Evolutionary conservation across 2,797 vertebrate genomes (phyloP).

Genomic region (Threskiornis aethiopicus): DNA sequence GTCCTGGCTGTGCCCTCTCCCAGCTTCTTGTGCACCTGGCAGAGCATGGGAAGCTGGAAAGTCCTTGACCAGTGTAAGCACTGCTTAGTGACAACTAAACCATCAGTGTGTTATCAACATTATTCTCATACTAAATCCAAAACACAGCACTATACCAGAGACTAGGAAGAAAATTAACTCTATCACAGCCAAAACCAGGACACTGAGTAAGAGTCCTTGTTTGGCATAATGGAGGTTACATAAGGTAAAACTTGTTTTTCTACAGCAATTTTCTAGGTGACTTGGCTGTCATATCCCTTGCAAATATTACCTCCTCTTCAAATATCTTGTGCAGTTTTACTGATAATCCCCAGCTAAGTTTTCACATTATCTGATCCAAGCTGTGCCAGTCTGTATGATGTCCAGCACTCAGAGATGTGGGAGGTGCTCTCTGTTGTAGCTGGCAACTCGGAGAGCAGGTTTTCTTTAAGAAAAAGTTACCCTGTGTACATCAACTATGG

Average conservation of each 20-base stretch:
- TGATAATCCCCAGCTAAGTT: conserved; percentile 46
- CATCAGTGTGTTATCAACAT: too few species aligned
- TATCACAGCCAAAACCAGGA: too few species aligned
- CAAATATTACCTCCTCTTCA: conserved; percentile 37
- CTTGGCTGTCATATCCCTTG: not conserved
- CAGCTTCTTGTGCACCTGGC: too few species aligned
- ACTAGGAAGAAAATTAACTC: too few species aligned
- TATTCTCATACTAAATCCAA: too few species aligned
- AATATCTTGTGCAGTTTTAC: conserved; percentile 16
- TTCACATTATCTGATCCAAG: conserved; percentile 52
- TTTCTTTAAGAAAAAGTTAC: not conserved
- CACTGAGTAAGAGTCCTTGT: conserved; percentile 1
- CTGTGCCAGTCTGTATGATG: conserved; percentile 23
- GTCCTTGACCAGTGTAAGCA: too few species aligned
- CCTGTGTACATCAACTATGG: not conserved
- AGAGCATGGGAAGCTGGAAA: too few species aligned
- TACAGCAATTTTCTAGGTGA: conserved; percentile 7
- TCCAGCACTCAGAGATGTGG: not conserved
- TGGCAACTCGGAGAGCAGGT: not conserved
- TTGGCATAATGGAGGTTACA: conserved; percentile 20
- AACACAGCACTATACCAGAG: too few species aligned
- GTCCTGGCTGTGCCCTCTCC: too few species aligned
- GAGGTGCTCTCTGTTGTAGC: not conserved
- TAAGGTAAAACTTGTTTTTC: conserved; percentile 42
- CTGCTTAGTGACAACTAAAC: too few species aligned